A percentile compares a stretch with the other conserved stretches of the same genome.
Conservation (phyloP, 2,113 vertebrate species). For the Hippocampus barbouri region DNA sequence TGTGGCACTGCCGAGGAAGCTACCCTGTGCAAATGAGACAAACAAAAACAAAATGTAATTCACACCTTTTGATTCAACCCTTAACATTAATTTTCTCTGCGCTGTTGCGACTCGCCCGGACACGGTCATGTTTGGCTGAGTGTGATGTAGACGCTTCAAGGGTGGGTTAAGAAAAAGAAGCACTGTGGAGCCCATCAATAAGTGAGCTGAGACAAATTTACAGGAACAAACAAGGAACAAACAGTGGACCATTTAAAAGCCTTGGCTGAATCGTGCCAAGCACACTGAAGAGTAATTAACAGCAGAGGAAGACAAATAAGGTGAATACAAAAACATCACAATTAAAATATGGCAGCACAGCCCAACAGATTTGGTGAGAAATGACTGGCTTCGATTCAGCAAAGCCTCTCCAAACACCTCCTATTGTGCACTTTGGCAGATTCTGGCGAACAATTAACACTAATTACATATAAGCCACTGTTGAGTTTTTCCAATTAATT, state of each 20-base stretch:
- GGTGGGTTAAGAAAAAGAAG: slow-evolving; percentile 62
- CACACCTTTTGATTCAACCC: not conserved
- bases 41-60: slow-evolving; percentile 15
- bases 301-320: slow-evolving; percentile 33
- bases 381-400: not conserved
- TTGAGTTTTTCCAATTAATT: slow-evolving; percentile 1
- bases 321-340: slow-evolving; percentile 29
- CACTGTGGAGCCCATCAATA: slow-evolving; percentile 55
- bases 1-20: slow-evolving; percentile 85
- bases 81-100: slow-evolving; percentile 6
- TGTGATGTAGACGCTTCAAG: slow-evolving; percentile 49
- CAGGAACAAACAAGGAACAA: slow-evolving; percentile 4
- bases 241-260: not conserved
- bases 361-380: not conserved
- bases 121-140: slow-evolving; percentile 48
- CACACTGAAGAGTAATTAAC: slow-evolving; percentile 45
- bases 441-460: not conserved
- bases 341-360: slow-evolving; percentile 21
- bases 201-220: slow-evolving; percentile 44
- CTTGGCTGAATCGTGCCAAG: slow-evolving; percentile 24
- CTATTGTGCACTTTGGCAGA: not conserved
- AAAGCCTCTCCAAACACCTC: not conserved
- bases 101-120: slow-evolving; percentile 30
- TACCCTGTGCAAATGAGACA: slow-evolving; percentile 75
- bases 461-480: not conserved